A percentile compares a stretch with the other conserved stretches of the same genome.
These are phyloP conservation scores for Axea sp. DNA, from an alignment of 2,888 invertebrate genomes.

Conservation along the genomic window DNA sequence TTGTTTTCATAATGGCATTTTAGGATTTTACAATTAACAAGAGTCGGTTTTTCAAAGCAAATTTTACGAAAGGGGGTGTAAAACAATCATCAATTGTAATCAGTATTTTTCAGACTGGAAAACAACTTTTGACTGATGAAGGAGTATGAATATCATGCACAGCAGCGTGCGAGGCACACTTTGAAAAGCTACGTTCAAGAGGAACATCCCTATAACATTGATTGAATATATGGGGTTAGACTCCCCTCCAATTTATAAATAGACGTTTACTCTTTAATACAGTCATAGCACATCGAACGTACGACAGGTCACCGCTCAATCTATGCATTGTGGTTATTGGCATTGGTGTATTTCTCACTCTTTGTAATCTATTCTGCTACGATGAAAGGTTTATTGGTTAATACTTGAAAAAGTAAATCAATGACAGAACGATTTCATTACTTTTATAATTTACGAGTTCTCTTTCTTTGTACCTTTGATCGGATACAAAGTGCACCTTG, in stretches of 20 bases:
- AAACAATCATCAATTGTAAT: too few relatives aligned
- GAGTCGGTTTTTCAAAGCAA: too few relatives aligned
- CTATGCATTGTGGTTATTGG: conserved; percentile 60
- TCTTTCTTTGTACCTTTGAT: too few relatives aligned
- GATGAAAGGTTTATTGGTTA: conserved; percentile 31
- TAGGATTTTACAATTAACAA: too few relatives aligned
- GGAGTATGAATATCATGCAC: too few relatives aligned
- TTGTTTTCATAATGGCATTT: too few relatives aligned
- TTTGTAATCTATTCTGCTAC: conserved; percentile 20
- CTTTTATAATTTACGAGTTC: neutral
- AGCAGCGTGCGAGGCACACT: conserved; percentile 1
- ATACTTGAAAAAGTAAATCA: conserved; percentile 23
- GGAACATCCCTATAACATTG: conserved; percentile 58
- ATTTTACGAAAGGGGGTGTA: too few relatives aligned
- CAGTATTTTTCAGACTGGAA: too few relatives aligned
- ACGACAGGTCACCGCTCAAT: conserved; percentile 80
- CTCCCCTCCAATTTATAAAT: conserved; percentile 74
- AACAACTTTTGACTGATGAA: too few relatives aligned
- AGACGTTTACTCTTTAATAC: conserved; percentile 77
- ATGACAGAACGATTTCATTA: conserved; percentile 17
- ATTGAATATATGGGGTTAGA: conserved; percentile 61
- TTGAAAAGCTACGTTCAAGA: conserved; percentile 12
- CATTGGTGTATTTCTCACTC: conserved; percentile 37
- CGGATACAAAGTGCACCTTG: too few relatives aligned
- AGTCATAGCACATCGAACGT: conserved; percentile 77